Evolutionary conservation across 2,888 invertebrate species (phyloP), one percentile per base, ranked within the genome.

Genomic region (Piscicola geometra): DNA sequence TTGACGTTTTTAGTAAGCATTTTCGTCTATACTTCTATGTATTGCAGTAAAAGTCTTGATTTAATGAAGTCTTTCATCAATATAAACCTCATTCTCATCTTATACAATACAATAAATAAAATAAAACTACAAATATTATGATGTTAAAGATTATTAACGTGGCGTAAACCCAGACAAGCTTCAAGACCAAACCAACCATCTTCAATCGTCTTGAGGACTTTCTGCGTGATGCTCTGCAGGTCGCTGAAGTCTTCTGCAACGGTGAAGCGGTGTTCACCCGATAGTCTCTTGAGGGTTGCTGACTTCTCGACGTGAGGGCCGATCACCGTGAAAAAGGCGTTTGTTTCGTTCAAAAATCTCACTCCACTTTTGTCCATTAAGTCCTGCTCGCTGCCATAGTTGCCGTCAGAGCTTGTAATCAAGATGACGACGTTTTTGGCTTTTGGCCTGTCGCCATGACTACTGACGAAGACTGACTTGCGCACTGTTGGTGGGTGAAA

Each of bases 281-380:
- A 47, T 32, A 79, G 47, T 1, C 64, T 25, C 70, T 71, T 56
- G 52, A 78, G 50, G 47, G 71, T 68, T 0, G 50, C 67, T 18
- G 66, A 15, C 25, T 64, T 50, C n/a, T 70, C 75, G 25, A 81
- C 71, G 5, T 79, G 78, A 1, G 81, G 76, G 1, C 81, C 81
- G 64, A 81, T 77, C 1, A 76, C 78, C 73, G 80, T 80, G 15
- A 81, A 72, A 68, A 79, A 78, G 69, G 33, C 25, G 36, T 73
- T 64, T 28, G 60, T 64, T 1, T 73, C 73, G 30, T 73, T 73
- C 60, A 56, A 30, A 56, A 33, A 60, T 30, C 35, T 47, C 21
- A 33, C 1, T 76, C 71, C 36, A 50, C 41, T 25, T 73, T 32
- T 21, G 80, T 79, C 75, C 80, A 80, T 0, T 79, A 79, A 32